phyloP scores from a whole-genome alignment of 2,113 vertebrate genomes.

The Oncorhynchus tshawytscha region DNA sequence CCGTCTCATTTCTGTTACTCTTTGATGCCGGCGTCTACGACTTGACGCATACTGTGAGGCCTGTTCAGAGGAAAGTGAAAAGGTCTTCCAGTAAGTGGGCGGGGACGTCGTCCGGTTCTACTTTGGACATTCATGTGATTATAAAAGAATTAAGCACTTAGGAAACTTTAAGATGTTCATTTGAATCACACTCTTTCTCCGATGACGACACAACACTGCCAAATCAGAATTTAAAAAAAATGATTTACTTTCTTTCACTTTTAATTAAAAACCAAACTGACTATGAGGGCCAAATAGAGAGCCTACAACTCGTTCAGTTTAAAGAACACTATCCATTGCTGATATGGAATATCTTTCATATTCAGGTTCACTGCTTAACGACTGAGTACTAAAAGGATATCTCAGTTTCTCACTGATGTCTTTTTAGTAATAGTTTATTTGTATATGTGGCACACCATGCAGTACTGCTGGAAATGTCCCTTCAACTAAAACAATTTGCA shows the following conservation, averaged over 20 bases:
- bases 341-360: conserved; percentile 30
- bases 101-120: conserved; percentile 49
- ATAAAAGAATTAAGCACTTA: conserved; percentile 66
- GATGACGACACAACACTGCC: conserved; percentile 35
- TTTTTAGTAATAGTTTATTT: too few species aligned
- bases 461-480: too few species aligned
- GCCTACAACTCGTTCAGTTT: conserved; percentile 36
- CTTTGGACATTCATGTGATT: conserved; percentile 65
- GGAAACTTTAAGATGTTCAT: conserved; percentile 59
- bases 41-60: not conserved
- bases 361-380: conserved; percentile 25
- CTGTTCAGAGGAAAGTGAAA: conserved; percentile 14
- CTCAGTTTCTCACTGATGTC: not conserved
- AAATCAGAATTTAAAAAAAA: conserved; percentile 33
- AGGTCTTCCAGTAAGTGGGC: conserved; percentile 49
- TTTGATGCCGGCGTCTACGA: not conserved
- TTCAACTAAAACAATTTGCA: too few species aligned
- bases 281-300: conserved; percentile 40
- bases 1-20: not conserved
- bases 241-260: conserved; percentile 28
- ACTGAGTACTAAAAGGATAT: conserved; percentile 11
- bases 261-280: conserved; percentile 50
- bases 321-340: conserved; percentile 11
- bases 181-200: conserved; percentile 39
- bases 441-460: too few species aligned